A percentile compares a stretch with the other conserved stretches of the same genome.
Evolutionary conservation across 2,797 vertebrate species (phyloP).

Genomic region (Carapus acus): DNA sequence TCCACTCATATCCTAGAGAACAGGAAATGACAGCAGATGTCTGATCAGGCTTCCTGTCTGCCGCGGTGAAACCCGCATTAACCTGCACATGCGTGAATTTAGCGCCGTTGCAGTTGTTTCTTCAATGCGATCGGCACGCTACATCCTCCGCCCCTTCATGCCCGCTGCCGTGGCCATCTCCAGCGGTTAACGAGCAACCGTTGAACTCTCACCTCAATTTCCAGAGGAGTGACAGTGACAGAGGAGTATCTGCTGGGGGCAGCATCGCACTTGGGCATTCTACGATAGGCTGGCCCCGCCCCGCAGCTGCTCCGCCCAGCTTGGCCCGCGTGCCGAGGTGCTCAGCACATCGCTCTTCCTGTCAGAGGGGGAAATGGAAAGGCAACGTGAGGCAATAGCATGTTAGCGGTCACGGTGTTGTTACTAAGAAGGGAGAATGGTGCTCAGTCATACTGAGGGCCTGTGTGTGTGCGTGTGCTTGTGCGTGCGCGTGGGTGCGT

Average conservation of each 20-base stretch:
- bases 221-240: conserved; percentile 55
- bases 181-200: conserved; percentile 35
- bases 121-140: conserved; percentile 18
- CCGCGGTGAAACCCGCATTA: conserved; percentile 54
- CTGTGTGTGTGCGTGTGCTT: too few species aligned
- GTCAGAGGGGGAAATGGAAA: conserved; percentile 35
- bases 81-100: conserved; percentile 31
- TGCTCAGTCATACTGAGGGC: too few species aligned
- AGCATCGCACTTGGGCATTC: conserved; percentile 36
- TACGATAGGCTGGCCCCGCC: conserved; percentile 38
- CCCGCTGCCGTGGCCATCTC: conserved; percentile 18
- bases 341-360: conserved; percentile 47
- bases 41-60: conserved; percentile 35
- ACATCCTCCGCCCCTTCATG: conserved; percentile 6
- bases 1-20: conserved; percentile 39
- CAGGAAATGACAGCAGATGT: conserved; percentile 23
- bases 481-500: conserved; percentile 9
- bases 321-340: conserved; percentile 31
- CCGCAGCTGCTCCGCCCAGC: conserved; percentile 7
- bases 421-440: background rate
- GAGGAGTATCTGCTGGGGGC: conserved; percentile 36
- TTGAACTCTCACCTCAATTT: conserved; percentile 65
- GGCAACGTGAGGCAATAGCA: conserved; percentile 16
- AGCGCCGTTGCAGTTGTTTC: conserved; percentile 20
- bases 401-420: conserved; percentile 14